Evolutionary conservation across 2,888 invertebrate species (phyloP).

Genomic region (Platycnemis pennipes): DNA sequence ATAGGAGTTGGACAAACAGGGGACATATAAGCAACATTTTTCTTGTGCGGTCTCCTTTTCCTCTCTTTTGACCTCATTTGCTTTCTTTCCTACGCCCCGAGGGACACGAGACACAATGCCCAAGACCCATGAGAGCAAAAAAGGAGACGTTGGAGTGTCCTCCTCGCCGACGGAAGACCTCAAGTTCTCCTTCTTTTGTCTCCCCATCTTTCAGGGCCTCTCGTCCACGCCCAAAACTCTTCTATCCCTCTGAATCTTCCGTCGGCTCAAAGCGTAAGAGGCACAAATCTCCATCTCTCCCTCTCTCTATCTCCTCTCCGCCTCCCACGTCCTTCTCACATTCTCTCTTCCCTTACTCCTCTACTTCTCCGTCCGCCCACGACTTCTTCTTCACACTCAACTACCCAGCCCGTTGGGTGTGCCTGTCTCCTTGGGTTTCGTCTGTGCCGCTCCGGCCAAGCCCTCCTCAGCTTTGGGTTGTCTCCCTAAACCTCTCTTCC

Average conservation of each 20-base stretch:
- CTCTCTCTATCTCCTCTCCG: too few species aligned
- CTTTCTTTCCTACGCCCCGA: neutral
- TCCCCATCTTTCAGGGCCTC: neutral
- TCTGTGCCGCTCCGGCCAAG: neutral
- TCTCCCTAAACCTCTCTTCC: neutral
- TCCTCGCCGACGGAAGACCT: neutral
- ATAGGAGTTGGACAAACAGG: neutral
- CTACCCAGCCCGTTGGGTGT: neutral
- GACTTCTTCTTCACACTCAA: neutral
- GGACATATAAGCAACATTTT: neutral
- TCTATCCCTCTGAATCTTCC: neutral
- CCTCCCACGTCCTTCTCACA: neutral
- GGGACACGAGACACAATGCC: neutral
- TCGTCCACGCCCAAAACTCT: neutral
- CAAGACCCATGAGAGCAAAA: neutral
- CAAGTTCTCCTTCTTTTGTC: slow-evolving; percentile 11
- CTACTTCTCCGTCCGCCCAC: neutral
- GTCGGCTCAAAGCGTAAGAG: neutral
- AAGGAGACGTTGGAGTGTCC: neutral
- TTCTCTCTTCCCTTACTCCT: neutral
- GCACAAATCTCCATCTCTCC: neutral
- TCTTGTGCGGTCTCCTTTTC: neutral
- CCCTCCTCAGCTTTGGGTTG: neutral
- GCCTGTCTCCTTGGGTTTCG: neutral
- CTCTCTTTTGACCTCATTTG: neutral